Evolutionary conservation across 2,113 vertebrate species (phyloP).

Genomic region (Thamnaconus septentrionalis): DNA sequence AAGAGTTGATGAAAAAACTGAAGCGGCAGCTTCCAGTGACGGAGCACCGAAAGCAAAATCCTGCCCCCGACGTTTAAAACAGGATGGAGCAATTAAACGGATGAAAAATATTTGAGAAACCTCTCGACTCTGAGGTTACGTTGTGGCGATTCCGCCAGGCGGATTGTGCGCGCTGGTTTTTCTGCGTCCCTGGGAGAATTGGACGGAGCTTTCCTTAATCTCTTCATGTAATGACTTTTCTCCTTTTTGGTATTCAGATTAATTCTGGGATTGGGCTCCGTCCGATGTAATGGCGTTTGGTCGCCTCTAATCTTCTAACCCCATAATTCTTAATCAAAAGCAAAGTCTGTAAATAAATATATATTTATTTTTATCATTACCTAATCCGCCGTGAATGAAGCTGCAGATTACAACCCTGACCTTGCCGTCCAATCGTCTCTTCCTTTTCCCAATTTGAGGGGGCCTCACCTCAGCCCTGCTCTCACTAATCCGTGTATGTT

Average conservation of each 20-base stretch:
- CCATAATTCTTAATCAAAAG: constrained; percentile 77
- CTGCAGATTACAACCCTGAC: constrained; percentile 61
- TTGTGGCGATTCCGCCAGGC: constrained; percentile 26
- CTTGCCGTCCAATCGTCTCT: constrained; percentile 28
- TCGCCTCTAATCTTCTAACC: constrained; percentile 73
- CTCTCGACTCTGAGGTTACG: constrained; percentile 22
- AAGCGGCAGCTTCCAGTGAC: too few species aligned
- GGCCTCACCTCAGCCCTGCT: constrained; percentile 41
- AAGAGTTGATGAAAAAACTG: too few species aligned
- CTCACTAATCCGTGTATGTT: neutral
- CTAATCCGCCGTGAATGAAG: constrained; percentile 74
- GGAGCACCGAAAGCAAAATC: too few species aligned
- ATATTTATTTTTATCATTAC: constrained; percentile 53
- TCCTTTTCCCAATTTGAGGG: neutral
- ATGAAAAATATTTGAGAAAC: constrained; percentile 27
- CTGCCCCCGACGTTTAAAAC: constrained; percentile 36
- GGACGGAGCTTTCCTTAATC: constrained; percentile 64
- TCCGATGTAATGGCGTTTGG: constrained; percentile 64
- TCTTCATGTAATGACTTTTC: constrained; percentile 72
- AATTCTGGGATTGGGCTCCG: constrained; percentile 74
- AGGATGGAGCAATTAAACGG: constrained; percentile 13
- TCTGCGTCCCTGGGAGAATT: constrained; percentile 41
- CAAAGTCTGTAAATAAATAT: constrained; percentile 48
- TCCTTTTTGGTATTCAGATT: constrained; percentile 75
- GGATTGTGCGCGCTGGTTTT: constrained; percentile 27